Percentiles rank a stretch among this genome's conserved stretches.
These are phyloP conservation scores for Drosophila punjabiensis DNA, from an alignment of 1,140 invertebrate species.

Conservation along the genomic window DNA sequence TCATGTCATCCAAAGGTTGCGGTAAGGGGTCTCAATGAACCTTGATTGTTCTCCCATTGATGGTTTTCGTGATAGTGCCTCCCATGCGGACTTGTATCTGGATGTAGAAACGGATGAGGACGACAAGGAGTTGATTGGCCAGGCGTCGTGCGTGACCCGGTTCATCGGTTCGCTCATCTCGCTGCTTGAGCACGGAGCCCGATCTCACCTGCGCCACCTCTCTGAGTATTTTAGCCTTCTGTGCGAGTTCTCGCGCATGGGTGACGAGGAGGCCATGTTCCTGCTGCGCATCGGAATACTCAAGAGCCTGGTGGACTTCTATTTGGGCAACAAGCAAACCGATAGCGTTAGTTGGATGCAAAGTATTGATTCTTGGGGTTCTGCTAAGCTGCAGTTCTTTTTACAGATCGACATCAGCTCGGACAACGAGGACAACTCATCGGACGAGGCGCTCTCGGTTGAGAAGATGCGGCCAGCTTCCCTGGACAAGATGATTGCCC, in stretches of 20 bases:
- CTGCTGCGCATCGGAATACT: constrained; percentile 94
- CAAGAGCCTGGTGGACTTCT: constrained; percentile 95
- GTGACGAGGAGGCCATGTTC: constrained; percentile 96
- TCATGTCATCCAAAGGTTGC: constrained; percentile 95
- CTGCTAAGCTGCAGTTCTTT: background rate
- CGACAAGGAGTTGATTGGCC: constrained; percentile 90
- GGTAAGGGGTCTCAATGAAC: constrained; percentile 73
- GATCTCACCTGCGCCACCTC: constrained; percentile 93
- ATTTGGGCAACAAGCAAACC: constrained; percentile 91
- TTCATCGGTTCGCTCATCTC: constrained; percentile 96
- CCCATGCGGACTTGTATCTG: constrained; percentile 91
- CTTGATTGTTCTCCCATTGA: background rate
- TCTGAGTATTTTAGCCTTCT: constrained; percentile 97
- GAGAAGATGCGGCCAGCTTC: constrained; percentile 94
- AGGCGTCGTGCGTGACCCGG: constrained; percentile 95
- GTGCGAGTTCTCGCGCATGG: constrained; percentile 97
- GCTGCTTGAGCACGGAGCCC: constrained; percentile 95
- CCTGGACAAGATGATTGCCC: constrained; percentile 97
- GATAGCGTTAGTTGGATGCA: constrained; percentile 77
- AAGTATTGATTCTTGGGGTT: background rate
- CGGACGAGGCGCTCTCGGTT: constrained; percentile 86
- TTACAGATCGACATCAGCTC: constrained; percentile 88
- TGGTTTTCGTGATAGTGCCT: constrained; percentile 83
- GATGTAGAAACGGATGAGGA: constrained; percentile 89
- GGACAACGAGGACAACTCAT: constrained; percentile 92